Evolutionary conservation across 2,113 vertebrate species (phyloP).

Genomic region (Naja naja): DNA sequence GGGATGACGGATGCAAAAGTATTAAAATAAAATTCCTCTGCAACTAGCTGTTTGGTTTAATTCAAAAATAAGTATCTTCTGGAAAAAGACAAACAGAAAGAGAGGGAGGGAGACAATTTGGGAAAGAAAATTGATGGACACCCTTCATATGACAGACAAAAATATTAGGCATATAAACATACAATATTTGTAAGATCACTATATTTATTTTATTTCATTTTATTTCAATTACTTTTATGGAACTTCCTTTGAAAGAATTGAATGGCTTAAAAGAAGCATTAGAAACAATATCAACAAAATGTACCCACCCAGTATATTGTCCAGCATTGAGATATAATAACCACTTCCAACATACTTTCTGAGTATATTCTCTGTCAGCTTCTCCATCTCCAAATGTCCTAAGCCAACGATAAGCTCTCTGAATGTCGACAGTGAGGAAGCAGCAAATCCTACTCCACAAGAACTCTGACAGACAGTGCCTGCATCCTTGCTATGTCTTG

Average conservation of each 20-base stretch:
- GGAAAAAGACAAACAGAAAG: not conserved
- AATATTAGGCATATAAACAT: not conserved
- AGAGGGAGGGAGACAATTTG: not conserved
- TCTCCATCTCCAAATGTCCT: not conserved
- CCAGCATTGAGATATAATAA: not conserved
- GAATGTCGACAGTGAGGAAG: not conserved
- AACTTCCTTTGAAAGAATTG: not conserved
- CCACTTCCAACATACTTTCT: not conserved
- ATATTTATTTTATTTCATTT: not conserved
- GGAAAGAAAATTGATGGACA: not conserved
- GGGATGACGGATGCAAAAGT: not conserved
- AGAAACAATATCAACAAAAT: not conserved
- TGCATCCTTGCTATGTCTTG: not conserved
- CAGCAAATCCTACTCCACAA: not conserved
- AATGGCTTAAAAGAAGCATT: not conserved
- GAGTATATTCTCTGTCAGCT: not conserved
- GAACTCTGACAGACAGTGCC: not conserved
- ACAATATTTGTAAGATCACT: not conserved
- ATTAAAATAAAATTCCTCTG: conserved; percentile 13
- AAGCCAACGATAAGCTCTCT: not conserved
- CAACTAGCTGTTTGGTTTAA: not conserved
- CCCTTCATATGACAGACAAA: not conserved
- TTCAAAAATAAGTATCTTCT: not conserved
- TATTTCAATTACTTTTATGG: not conserved
- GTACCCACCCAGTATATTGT: not conserved